Conservation (phyloP, 2,888 invertebrate genomes). For the Acronicta aceris region DNA sequence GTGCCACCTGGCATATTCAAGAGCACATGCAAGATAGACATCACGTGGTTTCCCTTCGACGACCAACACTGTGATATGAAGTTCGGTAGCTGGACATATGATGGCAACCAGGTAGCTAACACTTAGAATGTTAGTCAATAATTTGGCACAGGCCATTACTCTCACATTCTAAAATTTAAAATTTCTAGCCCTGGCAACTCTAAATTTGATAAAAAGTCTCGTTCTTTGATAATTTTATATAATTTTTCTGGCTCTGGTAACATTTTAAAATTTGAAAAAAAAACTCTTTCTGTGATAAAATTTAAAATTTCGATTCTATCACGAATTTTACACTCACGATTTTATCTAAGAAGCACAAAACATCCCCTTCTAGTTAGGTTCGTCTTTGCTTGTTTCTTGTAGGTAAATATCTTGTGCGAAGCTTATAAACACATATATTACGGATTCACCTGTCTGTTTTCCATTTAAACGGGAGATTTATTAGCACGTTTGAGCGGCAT, state of each 20-base stretch:
- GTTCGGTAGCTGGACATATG: conserved; percentile 99
- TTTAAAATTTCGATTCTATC: conserved; percentile 1
- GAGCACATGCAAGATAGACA: conserved; percentile 99
- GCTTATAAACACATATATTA: conserved; percentile 19
- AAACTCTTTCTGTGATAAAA: not conserved
- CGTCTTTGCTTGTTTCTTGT: conserved; percentile 16
- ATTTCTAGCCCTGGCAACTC: conserved; percentile 10
- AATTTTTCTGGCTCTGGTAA: not conserved
- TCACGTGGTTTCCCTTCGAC: conserved; percentile 99
- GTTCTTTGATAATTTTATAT: not conserved
- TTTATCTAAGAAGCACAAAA: not conserved
- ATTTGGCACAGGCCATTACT: conserved; percentile 28
- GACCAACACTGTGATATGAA: conserved; percentile 99
- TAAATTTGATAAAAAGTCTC: not conserved
- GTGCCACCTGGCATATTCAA: conserved; percentile 99
- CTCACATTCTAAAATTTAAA: not conserved
- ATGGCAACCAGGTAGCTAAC: conserved; percentile 96
- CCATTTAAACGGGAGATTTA: conserved; percentile 31
- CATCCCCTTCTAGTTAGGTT: conserved; percentile 5
- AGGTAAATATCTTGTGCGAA: conserved; percentile 11
- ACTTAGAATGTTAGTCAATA: conserved; percentile 33
- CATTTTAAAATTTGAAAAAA: not conserved
- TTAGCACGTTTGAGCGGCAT: conserved; percentile 15
- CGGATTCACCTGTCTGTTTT: conserved; percentile 40
- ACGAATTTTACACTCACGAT: not conserved